Evolutionary conservation across 1,140 invertebrate species (phyloP), one percentile per base, ranked within the genome.

Genomic region (Drosophila sproati): DNA sequence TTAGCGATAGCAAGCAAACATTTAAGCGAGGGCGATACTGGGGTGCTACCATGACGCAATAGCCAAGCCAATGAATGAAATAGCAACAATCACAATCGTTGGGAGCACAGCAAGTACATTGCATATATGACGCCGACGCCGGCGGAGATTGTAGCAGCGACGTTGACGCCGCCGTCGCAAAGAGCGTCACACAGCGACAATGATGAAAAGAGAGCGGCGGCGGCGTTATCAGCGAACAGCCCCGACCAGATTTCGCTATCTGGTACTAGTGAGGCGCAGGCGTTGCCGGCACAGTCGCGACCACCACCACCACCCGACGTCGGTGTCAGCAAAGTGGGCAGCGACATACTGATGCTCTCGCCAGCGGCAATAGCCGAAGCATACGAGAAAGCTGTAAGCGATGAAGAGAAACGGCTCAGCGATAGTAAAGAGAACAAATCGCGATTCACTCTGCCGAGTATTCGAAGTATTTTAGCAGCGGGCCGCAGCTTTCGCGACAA

Each of bases 291-390:
- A 55, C 20, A 51, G 29, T 5, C 37, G 62, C 7, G 12, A 8
- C 31, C 41, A 20, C 52, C 35, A n/a, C 32, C 31, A 2, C 75
- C 52, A 47, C 83, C 85, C 1, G 37, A 52, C 0, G 55, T 87
- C 34, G 77, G 77, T 6, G 68, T 47, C 34, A 80, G 31, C 7
- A 63, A 41, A 8, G 62, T 64, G 45, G 80, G 85, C 45, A 82
- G 62, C 52, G 83, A 59, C 83, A 39, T 88, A 47, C 60, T 88
- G 70, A 43, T 82, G 47, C 60, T 88, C 70, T 70, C 80, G n/a
- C 83, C 83, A 3, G 73, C 80, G 10, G 54, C 82, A 62, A 66
- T 87, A n/a, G 60, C 78, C 47, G 70, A 88, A 29, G 83, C 83
- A 34, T 87, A 83, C 32, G 73, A 77, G 57, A 74, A 55, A 5